A percentile compares a stretch with the other conserved stretches of the same genome.
Evolutionary conservation across 2,888 invertebrate genomes (phyloP).

Genomic region (Campopleginae sp.): DNA sequence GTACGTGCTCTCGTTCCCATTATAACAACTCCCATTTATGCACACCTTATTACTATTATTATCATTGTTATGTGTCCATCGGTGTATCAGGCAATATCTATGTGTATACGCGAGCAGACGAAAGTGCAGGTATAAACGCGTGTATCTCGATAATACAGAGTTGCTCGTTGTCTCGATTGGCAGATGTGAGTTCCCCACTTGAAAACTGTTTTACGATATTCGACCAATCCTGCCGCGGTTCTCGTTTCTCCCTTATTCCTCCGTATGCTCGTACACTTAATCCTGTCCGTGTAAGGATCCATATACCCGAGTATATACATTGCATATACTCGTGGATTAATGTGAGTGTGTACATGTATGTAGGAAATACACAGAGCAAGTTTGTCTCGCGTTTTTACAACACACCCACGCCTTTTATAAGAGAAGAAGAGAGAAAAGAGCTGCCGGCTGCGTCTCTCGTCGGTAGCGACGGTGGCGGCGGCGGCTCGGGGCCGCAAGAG

Average conservation of each 20-base stretch:
- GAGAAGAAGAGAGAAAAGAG: conserved; percentile 22
- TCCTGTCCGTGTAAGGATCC: neutral
- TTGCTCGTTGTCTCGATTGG: conserved; percentile 74
- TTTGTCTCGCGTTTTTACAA: conserved; percentile 28
- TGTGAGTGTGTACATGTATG: neutral
- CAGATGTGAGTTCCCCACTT: conserved; percentile 68
- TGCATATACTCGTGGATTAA: neutral
- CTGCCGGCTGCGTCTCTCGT: conserved; percentile 44
- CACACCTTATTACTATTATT: conserved; percentile 24
- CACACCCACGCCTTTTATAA: conserved; percentile 37
- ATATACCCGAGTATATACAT: neutral
- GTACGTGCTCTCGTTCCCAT: conserved; percentile 24
- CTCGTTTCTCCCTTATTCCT: conserved; percentile 61
- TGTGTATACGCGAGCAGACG: neutral
- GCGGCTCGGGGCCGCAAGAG: conserved; percentile 68
- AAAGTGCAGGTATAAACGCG: conserved; percentile 29
- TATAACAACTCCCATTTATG: conserved; percentile 9
- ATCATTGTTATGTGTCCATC: neutral
- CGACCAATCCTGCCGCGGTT: conserved; percentile 72
- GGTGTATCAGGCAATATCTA: neutral
- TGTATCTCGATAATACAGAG: conserved; percentile 29
- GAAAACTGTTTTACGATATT: conserved; percentile 58
- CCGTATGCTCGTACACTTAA: conserved; percentile 8
- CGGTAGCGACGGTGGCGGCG: conserved; percentile 56
- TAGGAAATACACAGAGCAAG: neutral